Conservation (phyloP, 1,140 invertebrate species). For the Leguminivora glycinivorella region DNA sequence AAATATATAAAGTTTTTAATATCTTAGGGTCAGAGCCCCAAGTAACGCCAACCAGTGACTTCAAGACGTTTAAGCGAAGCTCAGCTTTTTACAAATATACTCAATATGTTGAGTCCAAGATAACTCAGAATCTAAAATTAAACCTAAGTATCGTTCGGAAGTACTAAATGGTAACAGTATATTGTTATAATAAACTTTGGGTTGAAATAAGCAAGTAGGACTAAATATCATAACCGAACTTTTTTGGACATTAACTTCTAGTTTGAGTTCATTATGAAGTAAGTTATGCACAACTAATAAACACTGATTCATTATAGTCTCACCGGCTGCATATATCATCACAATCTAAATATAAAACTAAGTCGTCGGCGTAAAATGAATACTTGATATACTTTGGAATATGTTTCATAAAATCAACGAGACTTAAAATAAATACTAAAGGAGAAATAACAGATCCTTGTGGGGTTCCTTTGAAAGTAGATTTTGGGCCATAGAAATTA, state of each 20-base stretch:
- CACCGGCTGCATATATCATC: constrained; percentile 6
- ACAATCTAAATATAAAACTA: constrained; percentile 22
- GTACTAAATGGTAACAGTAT: no score
- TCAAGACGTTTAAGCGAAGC: background rate
- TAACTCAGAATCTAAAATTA: no score
- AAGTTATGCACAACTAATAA: background rate
- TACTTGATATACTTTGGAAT: background rate
- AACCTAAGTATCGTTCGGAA: no score
- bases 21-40: background rate
- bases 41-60: background rate
- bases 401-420: background rate
- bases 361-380: background rate
- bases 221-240: constrained; percentile 27
- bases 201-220: background rate
- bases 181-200: no score
- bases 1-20: background rate
- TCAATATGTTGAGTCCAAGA: no score
- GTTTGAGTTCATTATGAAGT: constrained; percentile 17
- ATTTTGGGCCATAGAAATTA: background rate
- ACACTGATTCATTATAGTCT: constrained; percentile 20
- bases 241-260: constrained; percentile 28
- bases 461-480: background rate
- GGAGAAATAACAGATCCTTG: constrained; percentile 13
- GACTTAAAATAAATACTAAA: constrained; percentile 27
- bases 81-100: constrained; percentile 18